Conservation (phyloP, 2,888 invertebrate species). For the Macrophya annulata region DNA sequence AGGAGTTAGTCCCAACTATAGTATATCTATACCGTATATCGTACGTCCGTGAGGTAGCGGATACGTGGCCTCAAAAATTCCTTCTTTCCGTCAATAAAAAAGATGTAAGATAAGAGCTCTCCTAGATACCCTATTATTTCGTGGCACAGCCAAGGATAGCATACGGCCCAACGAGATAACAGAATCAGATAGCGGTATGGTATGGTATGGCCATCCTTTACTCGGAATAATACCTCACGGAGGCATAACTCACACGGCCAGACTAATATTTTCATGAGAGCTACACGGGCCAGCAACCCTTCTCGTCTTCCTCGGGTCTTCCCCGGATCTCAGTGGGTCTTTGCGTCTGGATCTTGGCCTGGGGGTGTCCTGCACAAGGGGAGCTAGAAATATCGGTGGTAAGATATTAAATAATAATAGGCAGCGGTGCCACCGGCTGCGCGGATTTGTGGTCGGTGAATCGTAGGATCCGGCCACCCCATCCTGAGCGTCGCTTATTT, state of each 20-base stretch:
- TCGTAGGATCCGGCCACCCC: conserved; percentile 38
- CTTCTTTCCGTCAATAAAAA: conserved; percentile 54
- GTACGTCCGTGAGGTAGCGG: background rate
- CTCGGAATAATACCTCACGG: conserved; percentile 69
- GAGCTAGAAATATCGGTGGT: conserved; percentile 46
- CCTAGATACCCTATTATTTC: conserved; percentile 55
- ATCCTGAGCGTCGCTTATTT: conserved; percentile 35
- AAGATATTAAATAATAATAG: conserved; percentile 52
- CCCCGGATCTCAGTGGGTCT: conserved; percentile 27
- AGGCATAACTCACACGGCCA: conserved; percentile 69
- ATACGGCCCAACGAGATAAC: conserved; percentile 66
- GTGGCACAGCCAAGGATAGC: conserved; percentile 52
- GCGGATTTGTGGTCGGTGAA: conserved; percentile 49
- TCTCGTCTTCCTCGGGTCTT: conserved; percentile 40
- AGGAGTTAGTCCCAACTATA: conserved; percentile 7
- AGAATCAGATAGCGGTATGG: conserved; percentile 68
- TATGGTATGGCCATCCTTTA: conserved; percentile 66
- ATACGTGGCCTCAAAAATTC: conserved; percentile 44
- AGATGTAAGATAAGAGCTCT: conserved; percentile 55
- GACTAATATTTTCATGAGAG: conserved; percentile 67
- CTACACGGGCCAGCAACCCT: conserved; percentile 34
- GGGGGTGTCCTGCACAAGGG: conserved; percentile 27
- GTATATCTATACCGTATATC: background rate
- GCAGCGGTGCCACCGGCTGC: conserved; percentile 44
- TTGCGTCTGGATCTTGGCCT: conserved; percentile 3